These are phyloP conservation scores for Sarcophaga rosellei DNA, from an alignment of 2,888 invertebrate species.

Conservation along the genomic window DNA sequence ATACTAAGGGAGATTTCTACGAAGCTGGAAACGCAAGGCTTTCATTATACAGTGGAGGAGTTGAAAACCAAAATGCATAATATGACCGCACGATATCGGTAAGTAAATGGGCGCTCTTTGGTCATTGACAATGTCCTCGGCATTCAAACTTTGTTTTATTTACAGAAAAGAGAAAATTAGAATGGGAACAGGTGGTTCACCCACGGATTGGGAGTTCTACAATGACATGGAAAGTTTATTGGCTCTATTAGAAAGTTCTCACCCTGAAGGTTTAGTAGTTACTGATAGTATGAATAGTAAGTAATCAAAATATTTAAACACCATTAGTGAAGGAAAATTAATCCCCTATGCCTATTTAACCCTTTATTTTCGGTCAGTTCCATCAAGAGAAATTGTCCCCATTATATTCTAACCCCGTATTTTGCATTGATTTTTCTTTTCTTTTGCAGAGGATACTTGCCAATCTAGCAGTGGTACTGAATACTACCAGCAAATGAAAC, in stretches of 20 bases:
- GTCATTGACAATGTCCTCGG: not conserved
- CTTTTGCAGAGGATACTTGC: not conserved
- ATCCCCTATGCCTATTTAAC: too few species aligned
- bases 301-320: not conserved
- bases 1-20: not conserved
- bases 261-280: not conserved
- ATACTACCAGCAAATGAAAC: not conserved
- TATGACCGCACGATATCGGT: not conserved
- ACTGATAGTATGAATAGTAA: not conserved
- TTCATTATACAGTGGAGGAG: not conserved
- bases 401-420: too few species aligned
- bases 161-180: not conserved
- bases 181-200: not conserved
- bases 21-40: not conserved
- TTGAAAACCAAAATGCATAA: not conserved
- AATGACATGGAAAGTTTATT: not conserved
- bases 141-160: not conserved
- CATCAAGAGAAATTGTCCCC: too few species aligned
- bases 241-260: not conserved
- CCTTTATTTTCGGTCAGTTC: too few species aligned
- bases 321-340: too few species aligned
- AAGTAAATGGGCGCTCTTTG: not conserved
- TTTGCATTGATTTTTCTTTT: too few species aligned
- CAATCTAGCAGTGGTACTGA: not conserved
- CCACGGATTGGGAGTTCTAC: not conserved